A percentile compares a stretch with the other conserved stretches of the same genome.
phyloP scores from a whole-genome alignment of 2,113 vertebrate genomes.

The Actenoides lindsayi region DNA sequence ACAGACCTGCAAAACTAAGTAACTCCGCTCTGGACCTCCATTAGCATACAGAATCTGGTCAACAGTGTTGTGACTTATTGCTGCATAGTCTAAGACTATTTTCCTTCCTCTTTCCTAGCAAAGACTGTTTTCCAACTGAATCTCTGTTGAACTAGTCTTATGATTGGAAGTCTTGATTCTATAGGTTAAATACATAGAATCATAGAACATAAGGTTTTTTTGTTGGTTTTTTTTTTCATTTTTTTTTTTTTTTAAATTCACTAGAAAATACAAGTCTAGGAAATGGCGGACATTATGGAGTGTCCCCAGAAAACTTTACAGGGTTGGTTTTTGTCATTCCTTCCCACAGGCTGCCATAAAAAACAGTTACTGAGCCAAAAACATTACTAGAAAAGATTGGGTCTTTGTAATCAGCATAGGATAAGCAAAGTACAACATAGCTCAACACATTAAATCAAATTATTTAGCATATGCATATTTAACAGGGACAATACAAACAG shows the following conservation, averaged over 20 bases:
- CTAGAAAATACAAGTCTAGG: background rate
- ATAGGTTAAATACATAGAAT: background rate
- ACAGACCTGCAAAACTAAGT: background rate
- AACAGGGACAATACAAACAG: constrained; percentile 7
- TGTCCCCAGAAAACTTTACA: background rate
- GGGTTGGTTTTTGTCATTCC: background rate
- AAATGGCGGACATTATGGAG: background rate
- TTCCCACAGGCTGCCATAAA: background rate
- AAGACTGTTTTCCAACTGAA: background rate
- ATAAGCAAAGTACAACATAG: background rate
- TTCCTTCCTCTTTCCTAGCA: background rate
- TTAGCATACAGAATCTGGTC: background rate
- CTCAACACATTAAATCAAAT: background rate
- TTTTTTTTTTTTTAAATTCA: background rate
- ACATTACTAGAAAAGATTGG: background rate
- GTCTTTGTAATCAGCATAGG: background rate
- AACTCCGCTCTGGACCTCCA: background rate
- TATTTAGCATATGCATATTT: background rate
- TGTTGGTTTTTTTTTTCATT: no score
- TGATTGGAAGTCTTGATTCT: background rate
- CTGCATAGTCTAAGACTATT: background rate
- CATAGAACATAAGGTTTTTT: background rate
- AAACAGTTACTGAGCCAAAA: background rate
- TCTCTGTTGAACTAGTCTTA: background rate
- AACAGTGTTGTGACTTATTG: background rate